Percentiles rank a stretch among this genome's conserved stretches.
Evolutionary conservation across 2,113 vertebrate species (phyloP).

Genomic region (Ceuthmochares aereus): DNA sequence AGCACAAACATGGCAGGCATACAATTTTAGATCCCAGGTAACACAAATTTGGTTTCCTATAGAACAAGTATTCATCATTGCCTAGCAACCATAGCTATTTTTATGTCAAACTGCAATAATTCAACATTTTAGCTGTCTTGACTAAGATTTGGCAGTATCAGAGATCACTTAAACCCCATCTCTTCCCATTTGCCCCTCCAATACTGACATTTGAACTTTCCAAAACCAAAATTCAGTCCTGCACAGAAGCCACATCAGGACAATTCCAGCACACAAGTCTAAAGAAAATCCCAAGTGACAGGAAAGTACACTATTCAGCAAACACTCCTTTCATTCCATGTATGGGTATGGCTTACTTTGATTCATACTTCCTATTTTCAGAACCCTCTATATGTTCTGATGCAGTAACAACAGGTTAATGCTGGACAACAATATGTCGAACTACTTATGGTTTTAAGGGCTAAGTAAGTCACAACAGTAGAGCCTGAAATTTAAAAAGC

Average conservation of each 20-base stretch:
- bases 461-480: not conserved
- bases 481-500: not conserved
- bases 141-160: not conserved
- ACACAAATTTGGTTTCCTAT: constrained; percentile 33
- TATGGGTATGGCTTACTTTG: fast-evolving
- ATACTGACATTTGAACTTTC: not conserved
- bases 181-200: not conserved
- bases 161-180: not conserved
- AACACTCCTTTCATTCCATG: not conserved
- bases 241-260: not conserved
- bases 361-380: not conserved
- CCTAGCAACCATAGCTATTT: constrained; percentile 66
- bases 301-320: not conserved
- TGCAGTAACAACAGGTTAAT: not conserved
- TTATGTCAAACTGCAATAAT: constrained; percentile 44
- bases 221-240: not conserved
- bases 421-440: not conserved
- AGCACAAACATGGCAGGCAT: not conserved
- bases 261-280: not conserved
- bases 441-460: not conserved
- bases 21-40: constrained; percentile 29
- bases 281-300: not conserved
- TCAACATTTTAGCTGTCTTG: constrained; percentile 11
- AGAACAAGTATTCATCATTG: constrained; percentile 19
- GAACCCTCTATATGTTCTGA: not conserved